These are phyloP conservation scores for Dysmachus trigonus DNA, from an alignment of 2,888 invertebrate species.

Conservation along the genomic window DNA sequence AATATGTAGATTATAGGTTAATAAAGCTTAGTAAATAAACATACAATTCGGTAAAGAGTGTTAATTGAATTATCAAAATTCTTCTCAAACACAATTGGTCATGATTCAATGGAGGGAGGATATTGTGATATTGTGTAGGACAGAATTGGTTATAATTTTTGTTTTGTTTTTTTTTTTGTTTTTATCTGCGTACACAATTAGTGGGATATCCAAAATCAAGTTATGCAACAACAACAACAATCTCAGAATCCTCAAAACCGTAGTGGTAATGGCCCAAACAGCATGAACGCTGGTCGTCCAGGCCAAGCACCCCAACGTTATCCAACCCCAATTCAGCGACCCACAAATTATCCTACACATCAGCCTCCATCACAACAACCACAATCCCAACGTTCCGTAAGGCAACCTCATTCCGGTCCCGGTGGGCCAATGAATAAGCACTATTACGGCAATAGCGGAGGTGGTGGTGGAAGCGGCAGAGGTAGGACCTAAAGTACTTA, in stretches of 20 bases:
- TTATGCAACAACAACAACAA: constrained; percentile 57
- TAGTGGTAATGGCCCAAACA: constrained; percentile 49
- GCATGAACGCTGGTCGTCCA: constrained; percentile 54
- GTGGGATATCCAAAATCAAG: constrained; percentile 62
- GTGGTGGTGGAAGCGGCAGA: constrained; percentile 25
- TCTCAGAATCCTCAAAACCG: constrained; percentile 55
- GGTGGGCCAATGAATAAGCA: constrained; percentile 60
- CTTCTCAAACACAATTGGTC: background rate
- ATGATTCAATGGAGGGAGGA: background rate
- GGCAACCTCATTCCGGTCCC: constrained; percentile 49
- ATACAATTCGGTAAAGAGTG: background rate
- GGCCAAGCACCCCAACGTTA: constrained; percentile 57
- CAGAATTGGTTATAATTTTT: background rate
- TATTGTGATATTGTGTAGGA: background rate
- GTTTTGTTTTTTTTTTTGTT: background rate
- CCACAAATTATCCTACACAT: constrained; percentile 61
- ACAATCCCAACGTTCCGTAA: constrained; percentile 49
- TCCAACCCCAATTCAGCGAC: constrained; percentile 63
- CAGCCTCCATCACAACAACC: constrained; percentile 58
- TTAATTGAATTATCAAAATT: background rate
- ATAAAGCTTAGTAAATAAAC: too few relatives aligned
- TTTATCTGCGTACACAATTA: constrained; percentile 48
- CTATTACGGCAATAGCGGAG: constrained; percentile 57
- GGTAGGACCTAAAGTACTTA: constrained; percentile 31
- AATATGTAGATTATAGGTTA: too few relatives aligned